Base-by-base conservation (phyloP, 2,113 vertebrate genomes). In the Apistogramma diplotaenia region DNA sequence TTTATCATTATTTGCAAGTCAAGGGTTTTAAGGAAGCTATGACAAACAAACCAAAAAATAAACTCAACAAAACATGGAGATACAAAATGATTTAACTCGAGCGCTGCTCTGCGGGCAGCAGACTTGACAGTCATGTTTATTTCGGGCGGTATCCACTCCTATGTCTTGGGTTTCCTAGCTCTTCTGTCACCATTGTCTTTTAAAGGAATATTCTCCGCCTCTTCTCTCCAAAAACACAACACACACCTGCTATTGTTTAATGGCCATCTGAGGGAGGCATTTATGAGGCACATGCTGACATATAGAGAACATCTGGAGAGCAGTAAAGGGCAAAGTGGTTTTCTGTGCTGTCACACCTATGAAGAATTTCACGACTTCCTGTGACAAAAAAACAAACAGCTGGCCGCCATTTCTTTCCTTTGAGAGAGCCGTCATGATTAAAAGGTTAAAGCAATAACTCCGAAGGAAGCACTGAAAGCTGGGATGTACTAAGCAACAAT, bases 361-460 rank as follows among this genome's bases (percentile, higher is more conserved):
- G 40, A 81, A 61, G 37, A 70, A 83, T 23, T 35, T 70, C 13
- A 49, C 46, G 37, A 49, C 15, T 74, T 56, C 25, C 40, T 21
- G 8, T 76, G 16, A 84, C 6, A 51, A 6, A 40, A 49, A 4
- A 31, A 31, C 3, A 51, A 23, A 19, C 23, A 11, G 56, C 43
- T 6, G 23, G 72, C 58, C 23, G 71, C 37, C 9, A 21, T 72
- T 54, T 60, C 12, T 72, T 25, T 72, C 7, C 79, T 55, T 73
- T 62, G 6, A 53, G 5, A 40, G 33, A 3, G 21, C 31, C 49
- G 43, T 74, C 57, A 61, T 8, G 25, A 62, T 29, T 62, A 72
- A 81, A 85, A 83, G 74, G 71, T 79, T 73, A 84, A 73, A 87
- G 70, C n/a, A 31, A 23, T 78, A 87, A 81, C 74, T 81, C 15